phyloP scores from a whole-genome alignment of 2,113 vertebrate species.

The Alethe diademata region DNA sequence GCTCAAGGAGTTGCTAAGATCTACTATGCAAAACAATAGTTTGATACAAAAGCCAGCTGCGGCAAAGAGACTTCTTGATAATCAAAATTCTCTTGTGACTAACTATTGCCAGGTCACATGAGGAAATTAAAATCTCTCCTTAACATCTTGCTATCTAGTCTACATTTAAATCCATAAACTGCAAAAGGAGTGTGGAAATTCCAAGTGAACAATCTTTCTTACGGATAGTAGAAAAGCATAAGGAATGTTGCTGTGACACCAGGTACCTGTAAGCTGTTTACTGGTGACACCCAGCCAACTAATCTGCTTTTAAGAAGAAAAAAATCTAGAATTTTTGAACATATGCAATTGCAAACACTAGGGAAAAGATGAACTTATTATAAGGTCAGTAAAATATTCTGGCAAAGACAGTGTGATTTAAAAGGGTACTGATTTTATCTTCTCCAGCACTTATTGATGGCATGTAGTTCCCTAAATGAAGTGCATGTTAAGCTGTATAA shows the following conservation, averaged over 20 bases:
- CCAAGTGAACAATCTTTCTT: background rate
- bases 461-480: background rate
- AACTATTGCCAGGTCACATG: background rate
- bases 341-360: background rate
- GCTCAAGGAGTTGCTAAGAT: background rate
- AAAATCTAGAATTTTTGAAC: background rate
- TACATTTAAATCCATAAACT: background rate
- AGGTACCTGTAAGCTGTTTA: background rate
- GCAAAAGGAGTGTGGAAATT: background rate
- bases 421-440: background rate
- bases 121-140: background rate
- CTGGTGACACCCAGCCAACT: background rate
- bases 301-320: background rate
- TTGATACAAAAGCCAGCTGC: background rate
- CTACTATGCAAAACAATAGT: background rate
- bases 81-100: background rate
- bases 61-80: background rate
- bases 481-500: background rate
- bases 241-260: background rate
- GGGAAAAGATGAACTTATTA: background rate
- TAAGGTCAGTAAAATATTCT: background rate
- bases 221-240: background rate
- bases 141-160: background rate
- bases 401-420: background rate
- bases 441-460: background rate